Percentiles rank a stretch among this genome's conserved stretches.
Conservation (phyloP, 2,888 invertebrate species). For the Lycaena phlaeas region DNA sequence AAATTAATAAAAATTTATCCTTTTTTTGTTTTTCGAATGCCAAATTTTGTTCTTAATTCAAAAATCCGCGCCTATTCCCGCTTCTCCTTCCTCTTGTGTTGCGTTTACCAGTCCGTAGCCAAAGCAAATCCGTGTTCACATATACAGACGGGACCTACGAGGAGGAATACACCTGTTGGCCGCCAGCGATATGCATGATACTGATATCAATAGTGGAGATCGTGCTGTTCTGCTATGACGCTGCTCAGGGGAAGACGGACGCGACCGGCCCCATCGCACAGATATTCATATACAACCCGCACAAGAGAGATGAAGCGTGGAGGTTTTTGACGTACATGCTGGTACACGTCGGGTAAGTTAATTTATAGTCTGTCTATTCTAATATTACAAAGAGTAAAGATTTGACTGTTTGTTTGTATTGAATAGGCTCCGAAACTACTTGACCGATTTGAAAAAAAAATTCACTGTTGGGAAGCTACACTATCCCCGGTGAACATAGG, state of each 20-base stretch:
- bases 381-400: too few relatives aligned
- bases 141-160: constrained; percentile 85
- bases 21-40: neutral
- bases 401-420: too few relatives aligned
- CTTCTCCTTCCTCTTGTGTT: constrained; percentile 33
- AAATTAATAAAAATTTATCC: too few relatives aligned
- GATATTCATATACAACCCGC: constrained; percentile 90
- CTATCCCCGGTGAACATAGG: too few relatives aligned
- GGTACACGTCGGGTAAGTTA: constrained; percentile 90
- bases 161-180: constrained; percentile 93
- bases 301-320: constrained; percentile 90
- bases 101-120: constrained; percentile 37
- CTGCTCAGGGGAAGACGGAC: constrained; percentile 54
- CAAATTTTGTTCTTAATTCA: neutral
- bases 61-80: constrained; percentile 10
- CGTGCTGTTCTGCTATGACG: constrained; percentile 75
- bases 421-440: too few relatives aligned
- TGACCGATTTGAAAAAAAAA: too few relatives aligned
- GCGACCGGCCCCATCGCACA: constrained; percentile 85
- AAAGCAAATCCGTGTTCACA: constrained; percentile 51
- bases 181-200: constrained; percentile 94
- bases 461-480: too few relatives aligned
- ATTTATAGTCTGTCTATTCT: too few relatives aligned
- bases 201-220: constrained; percentile 92
- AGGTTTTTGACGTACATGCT: constrained; percentile 96